A percentile compares a stretch with the other conserved stretches of the same genome.
Conservation (phyloP, 2,888 invertebrate species). For the Parnassius apollo region DNA sequence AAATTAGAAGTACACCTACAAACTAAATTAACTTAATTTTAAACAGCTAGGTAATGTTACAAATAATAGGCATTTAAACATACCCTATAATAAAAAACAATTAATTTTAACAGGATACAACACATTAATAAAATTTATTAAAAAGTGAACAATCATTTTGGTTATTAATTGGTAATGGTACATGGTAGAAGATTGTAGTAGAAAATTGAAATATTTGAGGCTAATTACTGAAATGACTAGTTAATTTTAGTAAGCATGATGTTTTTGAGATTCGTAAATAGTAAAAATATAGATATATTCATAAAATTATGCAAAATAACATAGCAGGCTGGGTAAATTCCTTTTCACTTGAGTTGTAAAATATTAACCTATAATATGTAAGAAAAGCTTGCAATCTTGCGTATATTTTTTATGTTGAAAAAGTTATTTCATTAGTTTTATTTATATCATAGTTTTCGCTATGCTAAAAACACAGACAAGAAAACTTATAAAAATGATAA, state of each 20-base stretch:
- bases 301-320: not conserved
- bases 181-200: constrained; percentile 43
- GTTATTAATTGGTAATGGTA: constrained; percentile 59
- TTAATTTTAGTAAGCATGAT: constrained; percentile 32
- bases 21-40: constrained; percentile 50
- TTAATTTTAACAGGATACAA: constrained; percentile 64
- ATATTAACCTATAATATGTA: too few relatives aligned
- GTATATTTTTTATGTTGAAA: constrained; percentile 9
- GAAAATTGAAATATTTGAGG: constrained; percentile 39
- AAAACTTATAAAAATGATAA: not conserved
- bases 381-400: too few relatives aligned
- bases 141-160: constrained; percentile 75
- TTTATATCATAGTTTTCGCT: constrained; percentile 6
- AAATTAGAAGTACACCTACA: constrained; percentile 45
- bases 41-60: constrained; percentile 51
- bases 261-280: constrained; percentile 30
- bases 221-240: constrained; percentile 42
- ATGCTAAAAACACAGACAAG: constrained; percentile 25
- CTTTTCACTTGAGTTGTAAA: constrained; percentile 12
- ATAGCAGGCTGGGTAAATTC: not conserved
- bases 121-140: constrained; percentile 77
- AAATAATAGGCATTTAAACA: constrained; percentile 59
- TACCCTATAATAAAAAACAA: constrained; percentile 62
- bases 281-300: not conserved
- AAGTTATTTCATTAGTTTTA: constrained; percentile 30